Conservation (phyloP, 2,113 vertebrate species). For the Tachuris rubrigastra region DNA sequence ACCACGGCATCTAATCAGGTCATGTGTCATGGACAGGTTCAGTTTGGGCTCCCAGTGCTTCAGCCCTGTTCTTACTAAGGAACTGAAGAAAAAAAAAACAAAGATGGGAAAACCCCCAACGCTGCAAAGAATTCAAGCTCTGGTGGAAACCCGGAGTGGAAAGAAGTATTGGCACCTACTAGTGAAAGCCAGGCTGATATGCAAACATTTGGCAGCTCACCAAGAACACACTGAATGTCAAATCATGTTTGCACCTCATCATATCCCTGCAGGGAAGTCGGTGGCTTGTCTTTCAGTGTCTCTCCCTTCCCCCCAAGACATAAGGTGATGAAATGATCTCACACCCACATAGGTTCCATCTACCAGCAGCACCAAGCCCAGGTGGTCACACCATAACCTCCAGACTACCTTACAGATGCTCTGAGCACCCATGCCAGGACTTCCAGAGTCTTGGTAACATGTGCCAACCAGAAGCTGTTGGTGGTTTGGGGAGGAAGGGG, state of each 20-base stretch:
- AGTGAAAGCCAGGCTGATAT: conserved; percentile 6
- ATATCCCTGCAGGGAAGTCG: not conserved
- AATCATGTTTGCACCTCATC: not conserved
- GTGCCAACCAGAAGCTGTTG: not conserved
- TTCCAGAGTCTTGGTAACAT: not conserved
- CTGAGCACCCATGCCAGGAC: not conserved
- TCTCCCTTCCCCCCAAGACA: not conserved
- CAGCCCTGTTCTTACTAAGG: not conserved
- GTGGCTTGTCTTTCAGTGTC: not conserved
- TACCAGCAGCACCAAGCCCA: not conserved
- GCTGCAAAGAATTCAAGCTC: not conserved
- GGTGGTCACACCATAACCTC: not conserved
- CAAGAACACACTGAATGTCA: not conserved
- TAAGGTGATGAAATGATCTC: not conserved
- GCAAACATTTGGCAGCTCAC: conserved; percentile 24
- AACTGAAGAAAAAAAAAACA: not conserved
- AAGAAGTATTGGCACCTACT: not conserved
- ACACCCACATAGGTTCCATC: rapidly evolving
- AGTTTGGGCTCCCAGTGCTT: not conserved
- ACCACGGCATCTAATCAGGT: conserved; percentile 19
- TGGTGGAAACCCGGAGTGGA: not conserved
- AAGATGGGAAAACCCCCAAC: not conserved
- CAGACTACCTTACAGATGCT: not conserved
- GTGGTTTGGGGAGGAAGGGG: not conserved
- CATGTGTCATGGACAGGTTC: not conserved